Evolutionary conservation across 2,113 vertebrate species (phyloP).

Genomic region (Nyctereutes procyonoides): DNA sequence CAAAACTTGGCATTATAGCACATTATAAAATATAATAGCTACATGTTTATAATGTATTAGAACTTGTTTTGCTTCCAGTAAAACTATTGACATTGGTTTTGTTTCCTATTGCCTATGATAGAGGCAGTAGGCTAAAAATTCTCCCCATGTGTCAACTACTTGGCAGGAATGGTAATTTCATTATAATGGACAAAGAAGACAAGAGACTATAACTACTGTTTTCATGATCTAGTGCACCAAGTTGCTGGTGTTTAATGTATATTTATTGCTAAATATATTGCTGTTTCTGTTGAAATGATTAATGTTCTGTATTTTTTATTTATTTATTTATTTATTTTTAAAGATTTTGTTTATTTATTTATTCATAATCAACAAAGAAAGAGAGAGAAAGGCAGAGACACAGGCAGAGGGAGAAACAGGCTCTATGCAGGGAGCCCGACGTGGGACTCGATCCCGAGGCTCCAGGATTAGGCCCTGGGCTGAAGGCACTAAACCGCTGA

Average conservation of each 20-base stretch:
- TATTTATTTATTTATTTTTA: too few species aligned
- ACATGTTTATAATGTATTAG: neutral
- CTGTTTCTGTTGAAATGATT: neutral
- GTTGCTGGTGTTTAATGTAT: neutral
- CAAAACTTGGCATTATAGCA: neutral
- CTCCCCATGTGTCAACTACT: neutral
- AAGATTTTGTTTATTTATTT: too few species aligned
- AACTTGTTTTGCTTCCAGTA: neutral
- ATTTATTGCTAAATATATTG: neutral
- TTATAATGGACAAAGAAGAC: neutral
- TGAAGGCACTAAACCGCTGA: too few species aligned
- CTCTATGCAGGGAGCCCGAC: too few species aligned
- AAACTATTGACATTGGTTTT: neutral
- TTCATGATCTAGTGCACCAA: neutral
- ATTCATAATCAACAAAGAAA: too few species aligned
- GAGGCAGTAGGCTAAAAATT: neutral
- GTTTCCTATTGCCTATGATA: neutral
- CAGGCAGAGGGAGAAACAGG: too few species aligned
- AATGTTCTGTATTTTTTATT: neutral
- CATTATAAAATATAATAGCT: neutral
- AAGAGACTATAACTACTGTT: neutral
- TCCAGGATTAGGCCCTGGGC: too few species aligned
- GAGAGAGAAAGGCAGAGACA: too few species aligned
- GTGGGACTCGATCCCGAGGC: too few species aligned
- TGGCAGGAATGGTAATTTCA: neutral